A percentile compares a stretch with the other conserved stretches of the same genome.
These are phyloP conservation scores for Ephialtes manifestator DNA, from an alignment of 2,888 invertebrate species.

Conservation along the genomic window DNA sequence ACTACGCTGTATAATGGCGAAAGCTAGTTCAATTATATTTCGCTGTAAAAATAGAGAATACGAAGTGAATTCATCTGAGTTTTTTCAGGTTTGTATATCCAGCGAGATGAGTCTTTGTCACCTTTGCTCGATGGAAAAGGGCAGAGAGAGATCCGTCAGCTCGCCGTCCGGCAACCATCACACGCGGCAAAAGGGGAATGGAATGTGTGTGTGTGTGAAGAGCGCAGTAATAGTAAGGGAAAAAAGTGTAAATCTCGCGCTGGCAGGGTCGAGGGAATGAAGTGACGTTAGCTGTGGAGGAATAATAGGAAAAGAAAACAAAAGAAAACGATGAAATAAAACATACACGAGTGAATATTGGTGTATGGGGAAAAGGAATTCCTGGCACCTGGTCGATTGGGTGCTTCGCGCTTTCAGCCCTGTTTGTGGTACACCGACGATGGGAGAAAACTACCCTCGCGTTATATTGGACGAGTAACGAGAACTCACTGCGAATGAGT, in stretches of 20 bases:
- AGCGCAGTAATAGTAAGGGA: conserved; percentile 1
- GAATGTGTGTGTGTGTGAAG: conserved; percentile 10
- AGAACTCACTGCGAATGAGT: conserved; percentile 61
- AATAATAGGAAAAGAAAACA: conserved; percentile 69
- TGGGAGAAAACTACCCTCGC: conserved; percentile 30
- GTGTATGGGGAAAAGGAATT: conserved; percentile 52
- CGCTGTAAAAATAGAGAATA: not conserved
- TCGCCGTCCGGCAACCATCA: not conserved
- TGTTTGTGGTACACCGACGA: conserved; percentile 48
- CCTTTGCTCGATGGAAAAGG: not conserved
- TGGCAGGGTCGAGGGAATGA: conserved; percentile 35
- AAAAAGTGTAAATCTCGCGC: conserved; percentile 35
- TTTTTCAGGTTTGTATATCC: not conserved
- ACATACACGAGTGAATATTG: conserved; percentile 13
- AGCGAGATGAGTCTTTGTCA: conserved; percentile 1
- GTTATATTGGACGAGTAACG: conserved; percentile 65
- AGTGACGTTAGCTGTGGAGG: conserved; percentile 38
- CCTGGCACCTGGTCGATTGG: conserved; percentile 65
- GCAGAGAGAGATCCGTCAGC: conserved; percentile 13
- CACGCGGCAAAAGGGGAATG: not conserved
- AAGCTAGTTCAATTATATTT: not conserved
- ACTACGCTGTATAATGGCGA: too few species aligned
- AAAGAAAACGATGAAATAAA: conserved; percentile 56
- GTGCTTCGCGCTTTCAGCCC: conserved; percentile 49
- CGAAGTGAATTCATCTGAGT: not conserved